Evolutionary conservation across 2,113 vertebrate species (phyloP).

Genomic region (Cryptotis parvus): DNA sequence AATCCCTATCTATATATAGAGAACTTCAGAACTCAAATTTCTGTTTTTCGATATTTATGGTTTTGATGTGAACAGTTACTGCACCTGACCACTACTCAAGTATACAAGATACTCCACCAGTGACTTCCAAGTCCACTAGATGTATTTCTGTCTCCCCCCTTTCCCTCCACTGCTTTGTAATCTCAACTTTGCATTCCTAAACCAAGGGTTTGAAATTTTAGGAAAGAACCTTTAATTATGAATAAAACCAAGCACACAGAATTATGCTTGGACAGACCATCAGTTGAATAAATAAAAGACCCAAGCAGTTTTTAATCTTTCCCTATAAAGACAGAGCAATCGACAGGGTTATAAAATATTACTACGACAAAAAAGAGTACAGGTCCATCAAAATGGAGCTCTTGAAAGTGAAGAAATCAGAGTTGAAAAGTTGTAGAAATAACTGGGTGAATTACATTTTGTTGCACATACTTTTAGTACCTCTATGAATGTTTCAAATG

Average conservation of each 20-base stretch:
- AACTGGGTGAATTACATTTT: neutral
- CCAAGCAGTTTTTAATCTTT: conserved; percentile 34
- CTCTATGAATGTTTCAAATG: conserved; percentile 42
- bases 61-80: too few relatives aligned
- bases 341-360: neutral
- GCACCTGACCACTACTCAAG: too few relatives aligned
- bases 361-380: neutral
- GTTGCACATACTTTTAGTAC: neutral
- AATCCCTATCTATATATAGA: conserved; percentile 11
- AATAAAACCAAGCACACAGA: conserved; percentile 38
- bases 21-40: neutral
- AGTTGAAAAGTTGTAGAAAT: neutral
- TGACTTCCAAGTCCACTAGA: too few relatives aligned
- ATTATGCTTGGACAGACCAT: conserved; percentile 30
- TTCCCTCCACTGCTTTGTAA: too few relatives aligned
- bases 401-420: neutral
- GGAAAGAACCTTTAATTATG: neutral
- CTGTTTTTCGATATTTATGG: too few relatives aligned
- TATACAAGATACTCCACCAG: too few relatives aligned
- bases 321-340: neutral
- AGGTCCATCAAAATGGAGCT: neutral
- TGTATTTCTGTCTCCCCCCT: too few relatives aligned
- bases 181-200: too few relatives aligned
- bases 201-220: too few relatives aligned
- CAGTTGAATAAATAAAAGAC: neutral